A percentile compares a stretch with the other conserved stretches of the same genome.
phyloP scores from a whole-genome alignment of 2,888 invertebrate genomes.

The Copidosoma aretas region DNA sequence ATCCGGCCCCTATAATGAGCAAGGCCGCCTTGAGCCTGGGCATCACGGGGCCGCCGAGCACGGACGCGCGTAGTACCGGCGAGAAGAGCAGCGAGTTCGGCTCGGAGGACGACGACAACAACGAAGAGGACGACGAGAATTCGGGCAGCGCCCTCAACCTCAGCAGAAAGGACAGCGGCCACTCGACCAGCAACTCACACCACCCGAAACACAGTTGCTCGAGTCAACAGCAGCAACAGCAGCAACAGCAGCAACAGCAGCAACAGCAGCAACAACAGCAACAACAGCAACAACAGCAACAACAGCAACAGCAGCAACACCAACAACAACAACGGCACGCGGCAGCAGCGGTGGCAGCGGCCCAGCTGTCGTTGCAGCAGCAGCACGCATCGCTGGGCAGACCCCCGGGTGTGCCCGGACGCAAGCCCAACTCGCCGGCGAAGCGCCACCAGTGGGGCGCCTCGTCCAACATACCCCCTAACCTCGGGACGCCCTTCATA shows the following conservation, averaged over 20 bases:
- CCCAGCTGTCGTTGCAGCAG: slow-evolving; percentile 60
- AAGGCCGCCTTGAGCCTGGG: slow-evolving; percentile 48
- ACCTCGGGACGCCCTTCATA: slow-evolving; percentile 87
- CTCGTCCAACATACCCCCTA: slow-evolving; percentile 77
- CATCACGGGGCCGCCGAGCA: slow-evolving; percentile 44
- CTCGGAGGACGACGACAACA: slow-evolving; percentile 68
- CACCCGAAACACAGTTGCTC: slow-evolving; percentile 32
- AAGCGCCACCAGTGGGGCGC: slow-evolving; percentile 75
- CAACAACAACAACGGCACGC: slow-evolving; percentile 49
- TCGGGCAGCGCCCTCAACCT: slow-evolving; percentile 72
- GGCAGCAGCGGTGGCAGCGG: background rate
- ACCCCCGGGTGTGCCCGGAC: slow-evolving; percentile 62
- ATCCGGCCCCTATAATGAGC: slow-evolving; percentile 55
- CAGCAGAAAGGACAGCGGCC: slow-evolving; percentile 64
- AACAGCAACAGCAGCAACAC: slow-evolving; percentile 45
- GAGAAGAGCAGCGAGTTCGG: slow-evolving; percentile 65
- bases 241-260: slow-evolving; percentile 47
- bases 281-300: slow-evolving; percentile 23
- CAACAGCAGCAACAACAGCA: background rate
- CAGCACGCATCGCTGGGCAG: slow-evolving; percentile 60
- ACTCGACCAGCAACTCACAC: slow-evolving; percentile 44
- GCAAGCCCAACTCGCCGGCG: slow-evolving; percentile 76
- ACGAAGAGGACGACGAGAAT: slow-evolving; percentile 65
- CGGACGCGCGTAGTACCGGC: slow-evolving; percentile 54
- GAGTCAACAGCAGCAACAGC: slow-evolving; percentile 44